A percentile compares a stretch with the other conserved stretches of the same genome.
phyloP scores from a whole-genome alignment of 2,113 vertebrate genomes.

The Labeo catla region DNA sequence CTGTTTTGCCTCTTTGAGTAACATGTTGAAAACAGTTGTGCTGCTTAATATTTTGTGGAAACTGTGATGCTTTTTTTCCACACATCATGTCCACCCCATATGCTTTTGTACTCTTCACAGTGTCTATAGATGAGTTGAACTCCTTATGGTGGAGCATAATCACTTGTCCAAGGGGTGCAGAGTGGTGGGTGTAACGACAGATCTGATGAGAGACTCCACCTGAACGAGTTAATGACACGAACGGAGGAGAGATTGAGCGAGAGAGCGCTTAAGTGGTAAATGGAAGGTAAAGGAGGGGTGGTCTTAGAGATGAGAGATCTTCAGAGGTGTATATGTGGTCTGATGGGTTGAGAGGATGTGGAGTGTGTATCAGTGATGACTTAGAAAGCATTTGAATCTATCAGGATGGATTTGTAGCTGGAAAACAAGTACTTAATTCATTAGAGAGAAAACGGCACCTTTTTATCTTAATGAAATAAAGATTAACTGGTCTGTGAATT shows the following conservation, averaged over 20 bases:
- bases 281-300: background rate
- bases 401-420: background rate
- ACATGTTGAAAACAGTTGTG: background rate
- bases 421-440: background rate
- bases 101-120: background rate
- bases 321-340: background rate
- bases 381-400: background rate
- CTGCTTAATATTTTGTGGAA: background rate
- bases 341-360: background rate
- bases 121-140: background rate
- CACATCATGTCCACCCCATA: background rate
- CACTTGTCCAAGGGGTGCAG: background rate
- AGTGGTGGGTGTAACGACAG: background rate
- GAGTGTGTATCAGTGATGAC: background rate
- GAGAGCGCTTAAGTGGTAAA: constrained; percentile 4
- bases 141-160: background rate
- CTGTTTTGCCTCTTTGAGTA: background rate
- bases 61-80: background rate
- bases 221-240: constrained; percentile 4
- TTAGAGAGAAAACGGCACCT: background rate
- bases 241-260: background rate
- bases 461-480: background rate
- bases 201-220: background rate
- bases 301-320: constrained; percentile 12
- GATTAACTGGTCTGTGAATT: constrained; percentile 16